Evolutionary conservation across 1,140 invertebrate genomes (phyloP), one percentile per base, ranked within the genome.

Genomic region (Rhopalosiphum maidis): DNA sequence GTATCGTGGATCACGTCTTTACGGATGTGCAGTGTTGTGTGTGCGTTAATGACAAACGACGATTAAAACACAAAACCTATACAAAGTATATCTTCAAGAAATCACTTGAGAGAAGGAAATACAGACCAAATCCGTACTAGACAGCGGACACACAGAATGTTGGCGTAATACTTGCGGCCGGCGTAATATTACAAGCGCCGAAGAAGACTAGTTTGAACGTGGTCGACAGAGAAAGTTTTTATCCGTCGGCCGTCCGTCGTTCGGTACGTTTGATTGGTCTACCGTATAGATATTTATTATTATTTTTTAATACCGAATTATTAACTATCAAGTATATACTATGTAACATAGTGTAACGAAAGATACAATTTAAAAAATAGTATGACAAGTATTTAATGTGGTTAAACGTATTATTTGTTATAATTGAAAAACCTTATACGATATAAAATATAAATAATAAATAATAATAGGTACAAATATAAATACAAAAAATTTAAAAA

Each of bases 201-300:
- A 93, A 93, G 91, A 93, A 85, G 91, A 93, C 91, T 93, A 93
- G 91, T 93, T 86, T 93, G 89, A 90, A 90, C 15, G 89, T 68
- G 82, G 77, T 93, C 91, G 77, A 41, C 82, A 86, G 91, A 37
- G 91, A 93, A 93, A 93, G 91, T 93, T 93, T 86, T 93, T 93
- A 55, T 83, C 82, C 25, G 82, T 37, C 48, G 35, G 91, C 88
- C 37, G 91, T 46, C 46, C 41, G n/a, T 25, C 46, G 22, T 41
- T 55, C 46, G 48, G 48, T 86, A 85, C 55, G 25, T 90, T 68
- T 68, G 89, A 90, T 90, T 68, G 89, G 88, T 89, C 51, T 89
- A 89, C 18, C 8, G 21, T 55, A 41, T 37, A 87, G 46, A 25
- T 41, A 35, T 89, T 54, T 25, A 48, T 51, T 88, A 89, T 37